Evolutionary conservation across 2,113 vertebrate species (phyloP).

Genomic region (Apteryx mantelli): DNA sequence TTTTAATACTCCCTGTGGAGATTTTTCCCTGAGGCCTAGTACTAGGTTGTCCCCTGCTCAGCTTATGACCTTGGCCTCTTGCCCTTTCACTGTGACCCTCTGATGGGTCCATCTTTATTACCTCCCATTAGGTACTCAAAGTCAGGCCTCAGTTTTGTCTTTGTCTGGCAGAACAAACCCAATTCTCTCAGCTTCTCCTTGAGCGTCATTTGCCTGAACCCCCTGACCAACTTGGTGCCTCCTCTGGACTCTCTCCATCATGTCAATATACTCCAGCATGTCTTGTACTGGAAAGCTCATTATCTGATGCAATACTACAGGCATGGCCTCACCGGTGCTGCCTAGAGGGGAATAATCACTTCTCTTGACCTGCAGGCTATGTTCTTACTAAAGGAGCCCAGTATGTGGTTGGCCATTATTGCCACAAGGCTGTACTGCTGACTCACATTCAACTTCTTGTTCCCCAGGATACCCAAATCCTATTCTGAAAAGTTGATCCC

Average conservation of each 20-base stretch:
- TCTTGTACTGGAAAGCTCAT: background rate
- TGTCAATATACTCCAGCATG: background rate
- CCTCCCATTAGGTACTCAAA: background rate
- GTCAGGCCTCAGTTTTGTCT: background rate
- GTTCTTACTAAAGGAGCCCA: background rate
- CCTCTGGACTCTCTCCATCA: background rate
- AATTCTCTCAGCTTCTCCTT: background rate
- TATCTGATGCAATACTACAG: background rate
- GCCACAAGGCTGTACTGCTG: background rate
- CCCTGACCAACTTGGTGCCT: background rate
- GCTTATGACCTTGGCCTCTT: background rate
- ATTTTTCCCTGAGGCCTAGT: background rate
- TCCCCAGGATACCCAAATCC: rapidly evolving
- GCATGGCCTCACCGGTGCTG: background rate
- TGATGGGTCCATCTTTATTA: background rate
- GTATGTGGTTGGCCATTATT: background rate
- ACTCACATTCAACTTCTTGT: background rate
- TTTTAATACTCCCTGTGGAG: background rate
- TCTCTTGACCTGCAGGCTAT: background rate
- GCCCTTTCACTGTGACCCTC: background rate
- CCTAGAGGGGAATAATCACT: background rate
- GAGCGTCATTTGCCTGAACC: background rate
- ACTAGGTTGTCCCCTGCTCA: background rate
- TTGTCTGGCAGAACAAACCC: background rate
- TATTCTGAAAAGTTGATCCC: background rate